phyloP scores from a whole-genome alignment of 2,113 vertebrate species.

The Paramisgurnus dabryanus region DNA sequence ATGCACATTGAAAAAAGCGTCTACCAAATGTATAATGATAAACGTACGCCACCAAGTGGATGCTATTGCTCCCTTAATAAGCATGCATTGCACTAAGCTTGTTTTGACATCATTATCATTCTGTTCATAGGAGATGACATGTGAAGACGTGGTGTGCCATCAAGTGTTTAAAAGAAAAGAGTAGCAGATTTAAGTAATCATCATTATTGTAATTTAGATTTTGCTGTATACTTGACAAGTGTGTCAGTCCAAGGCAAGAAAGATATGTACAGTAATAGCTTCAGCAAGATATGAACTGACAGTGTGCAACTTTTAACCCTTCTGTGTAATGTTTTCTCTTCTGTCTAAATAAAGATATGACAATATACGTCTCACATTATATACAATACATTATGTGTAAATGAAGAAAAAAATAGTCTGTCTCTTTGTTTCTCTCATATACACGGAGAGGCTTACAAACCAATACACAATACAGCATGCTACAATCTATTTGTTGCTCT shows the following conservation, averaged over 20 bases:
- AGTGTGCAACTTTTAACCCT: not conserved
- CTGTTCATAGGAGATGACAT: conserved; percentile 82
- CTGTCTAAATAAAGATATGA: not conserved
- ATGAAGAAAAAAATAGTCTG: too few species aligned
- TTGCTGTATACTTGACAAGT: not conserved
- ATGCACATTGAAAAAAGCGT: too few species aligned
- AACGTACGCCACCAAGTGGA: not conserved
- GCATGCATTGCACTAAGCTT: not conserved
- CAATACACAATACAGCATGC: too few species aligned
- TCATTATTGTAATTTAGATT: conserved; percentile 34
- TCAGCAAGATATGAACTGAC: not conserved
- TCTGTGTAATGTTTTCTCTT: not conserved
- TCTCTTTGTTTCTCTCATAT: not conserved
- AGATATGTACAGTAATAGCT: not conserved
- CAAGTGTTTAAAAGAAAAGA: conserved; percentile 87
- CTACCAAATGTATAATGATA: not conserved
- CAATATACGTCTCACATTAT: not conserved
- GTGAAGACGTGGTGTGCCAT: conserved; percentile 82
- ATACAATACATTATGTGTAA: not conserved
- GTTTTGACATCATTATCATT: conserved; percentile 17
- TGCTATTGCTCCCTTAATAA: not conserved
- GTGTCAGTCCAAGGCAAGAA: not conserved
- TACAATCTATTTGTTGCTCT: too few species aligned
- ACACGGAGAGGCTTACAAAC: not conserved
- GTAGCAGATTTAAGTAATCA: conserved; percentile 43